Percentiles rank a stretch among this genome's conserved stretches.
These are phyloP conservation scores for Drosophila bipectinata DNA, from an alignment of 1,140 invertebrate species.

Conservation along the genomic window DNA sequence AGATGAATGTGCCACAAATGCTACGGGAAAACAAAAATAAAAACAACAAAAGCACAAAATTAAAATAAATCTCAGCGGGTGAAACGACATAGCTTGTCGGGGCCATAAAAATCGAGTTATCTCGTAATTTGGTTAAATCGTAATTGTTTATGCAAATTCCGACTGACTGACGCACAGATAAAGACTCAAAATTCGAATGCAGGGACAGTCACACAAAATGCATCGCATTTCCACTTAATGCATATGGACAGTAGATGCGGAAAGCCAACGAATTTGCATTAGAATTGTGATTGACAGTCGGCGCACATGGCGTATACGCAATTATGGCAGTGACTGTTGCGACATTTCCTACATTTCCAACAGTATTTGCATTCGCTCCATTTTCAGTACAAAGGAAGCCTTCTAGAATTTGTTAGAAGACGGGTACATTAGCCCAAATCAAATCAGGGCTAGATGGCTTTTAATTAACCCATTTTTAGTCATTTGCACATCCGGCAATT, in stretches of 20 bases:
- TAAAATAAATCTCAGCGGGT: conserved; percentile 41
- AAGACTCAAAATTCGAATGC: conserved; percentile 25
- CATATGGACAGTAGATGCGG: conserved; percentile 35
- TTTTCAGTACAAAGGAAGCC: conserved; percentile 11
- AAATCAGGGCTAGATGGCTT: conserved; percentile 34
- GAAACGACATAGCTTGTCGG: conserved; percentile 8
- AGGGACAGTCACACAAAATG: conserved; percentile 26
- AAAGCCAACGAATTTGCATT: conserved; percentile 55
- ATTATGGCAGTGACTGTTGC: conserved; percentile 64
- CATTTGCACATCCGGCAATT: conserved; percentile 73
- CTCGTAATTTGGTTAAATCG: conserved; percentile 49
- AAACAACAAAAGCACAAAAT: conserved; percentile 8
- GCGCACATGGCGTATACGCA: conserved; percentile 77
- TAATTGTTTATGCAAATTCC: conserved; percentile 54
- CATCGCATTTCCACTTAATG: conserved; percentile 50
- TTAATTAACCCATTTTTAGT: conserved; percentile 78
- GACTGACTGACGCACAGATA: conserved; percentile 38
- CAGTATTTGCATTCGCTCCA: conserved; percentile 1
- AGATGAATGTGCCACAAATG: conserved; percentile 75
- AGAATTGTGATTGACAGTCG: conserved; percentile 68
- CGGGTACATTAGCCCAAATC: conserved; percentile 19
- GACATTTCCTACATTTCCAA: conserved; percentile 56
- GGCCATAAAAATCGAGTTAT: conserved; percentile 42
- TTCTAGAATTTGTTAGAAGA: conserved; percentile 12
- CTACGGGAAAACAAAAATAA: conserved; percentile 10